Evolutionary conservation across 2,888 invertebrate species (phyloP).

Genomic region (Ormyrus nitidulus): DNA sequence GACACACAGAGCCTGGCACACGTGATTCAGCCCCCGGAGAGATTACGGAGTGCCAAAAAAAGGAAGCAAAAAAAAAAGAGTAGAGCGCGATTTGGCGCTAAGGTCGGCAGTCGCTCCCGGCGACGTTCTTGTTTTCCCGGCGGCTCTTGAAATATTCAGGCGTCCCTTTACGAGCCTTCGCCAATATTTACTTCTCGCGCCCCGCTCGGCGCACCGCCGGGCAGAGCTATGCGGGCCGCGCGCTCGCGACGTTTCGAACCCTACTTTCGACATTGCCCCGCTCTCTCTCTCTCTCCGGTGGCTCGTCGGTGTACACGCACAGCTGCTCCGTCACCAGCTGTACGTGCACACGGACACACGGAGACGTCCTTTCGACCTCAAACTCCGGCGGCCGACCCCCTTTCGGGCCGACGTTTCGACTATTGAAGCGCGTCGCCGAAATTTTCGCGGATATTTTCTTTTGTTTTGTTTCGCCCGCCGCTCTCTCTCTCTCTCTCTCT

Average conservation of each 20-base stretch:
- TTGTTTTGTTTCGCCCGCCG: too few relatives aligned
- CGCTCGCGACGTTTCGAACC: neutral
- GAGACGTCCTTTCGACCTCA: slow-evolving; percentile 14
- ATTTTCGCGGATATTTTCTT: too few relatives aligned
- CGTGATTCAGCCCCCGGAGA: neutral
- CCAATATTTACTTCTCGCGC: slow-evolving; percentile 51
- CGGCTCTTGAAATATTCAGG: slow-evolving; percentile 46
- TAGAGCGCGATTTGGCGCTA: slow-evolving; percentile 12
- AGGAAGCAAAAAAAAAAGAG: neutral
- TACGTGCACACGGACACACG: too few relatives aligned
- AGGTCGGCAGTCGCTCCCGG: slow-evolving; percentile 49
- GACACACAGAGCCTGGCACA: neutral
- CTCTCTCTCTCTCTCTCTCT: neutral
- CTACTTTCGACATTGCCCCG: neutral
- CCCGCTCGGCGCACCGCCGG: neutral
- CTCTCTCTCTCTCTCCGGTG: too few relatives aligned
- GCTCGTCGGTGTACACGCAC: neutral
- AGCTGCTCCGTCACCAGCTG: neutral
- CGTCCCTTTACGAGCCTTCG: slow-evolving; percentile 38
- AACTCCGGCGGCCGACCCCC: neutral
- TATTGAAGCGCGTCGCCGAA: too few relatives aligned
- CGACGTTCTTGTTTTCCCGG: slow-evolving; percentile 41
- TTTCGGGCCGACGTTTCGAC: neutral
- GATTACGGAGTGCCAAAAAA: neutral
- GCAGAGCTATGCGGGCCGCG: neutral